Conservation (phyloP, 2,113 vertebrate genomes). For the Prochilodus magdalenae region DNA sequence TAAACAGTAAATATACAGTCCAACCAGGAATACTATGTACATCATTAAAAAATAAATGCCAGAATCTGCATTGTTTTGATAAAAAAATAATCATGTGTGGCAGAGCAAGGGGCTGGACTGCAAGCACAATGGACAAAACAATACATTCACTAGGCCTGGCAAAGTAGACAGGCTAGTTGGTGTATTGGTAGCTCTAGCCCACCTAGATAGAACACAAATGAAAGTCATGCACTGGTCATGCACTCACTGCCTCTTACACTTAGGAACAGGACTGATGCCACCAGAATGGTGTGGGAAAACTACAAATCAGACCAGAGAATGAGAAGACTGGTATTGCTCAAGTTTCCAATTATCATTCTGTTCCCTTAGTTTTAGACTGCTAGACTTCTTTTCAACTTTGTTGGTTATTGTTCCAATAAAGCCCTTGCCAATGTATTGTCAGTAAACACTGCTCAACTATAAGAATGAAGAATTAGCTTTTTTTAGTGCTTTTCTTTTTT, state of each 20-base stretch:
- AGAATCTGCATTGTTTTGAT: background rate
- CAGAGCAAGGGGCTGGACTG: slow-evolving; percentile 1
- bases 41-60: slow-evolving; percentile 36
- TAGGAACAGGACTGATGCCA: background rate
- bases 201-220: background rate
- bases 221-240: slow-evolving; percentile 34
- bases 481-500: background rate
- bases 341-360: background rate
- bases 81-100: slow-evolving; percentile 26
- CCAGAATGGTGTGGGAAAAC: background rate
- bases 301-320: background rate
- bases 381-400: background rate
- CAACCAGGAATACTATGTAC: slow-evolving; percentile 22
- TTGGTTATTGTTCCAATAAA: background rate
- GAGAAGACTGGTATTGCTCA: background rate
- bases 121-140: background rate
- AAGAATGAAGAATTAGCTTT: slow-evolving; percentile 4
- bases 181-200: slow-evolving; percentile 25
- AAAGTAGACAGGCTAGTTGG: background rate
- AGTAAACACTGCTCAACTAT: background rate
- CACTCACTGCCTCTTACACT: background rate
- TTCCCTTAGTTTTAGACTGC: background rate
- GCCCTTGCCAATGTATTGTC: background rate
- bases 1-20: slow-evolving; percentile 24
- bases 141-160: background rate